Evolutionary conservation across 2,888 invertebrate genomes (phyloP).

Genomic region (Watsonalla binaria): DNA sequence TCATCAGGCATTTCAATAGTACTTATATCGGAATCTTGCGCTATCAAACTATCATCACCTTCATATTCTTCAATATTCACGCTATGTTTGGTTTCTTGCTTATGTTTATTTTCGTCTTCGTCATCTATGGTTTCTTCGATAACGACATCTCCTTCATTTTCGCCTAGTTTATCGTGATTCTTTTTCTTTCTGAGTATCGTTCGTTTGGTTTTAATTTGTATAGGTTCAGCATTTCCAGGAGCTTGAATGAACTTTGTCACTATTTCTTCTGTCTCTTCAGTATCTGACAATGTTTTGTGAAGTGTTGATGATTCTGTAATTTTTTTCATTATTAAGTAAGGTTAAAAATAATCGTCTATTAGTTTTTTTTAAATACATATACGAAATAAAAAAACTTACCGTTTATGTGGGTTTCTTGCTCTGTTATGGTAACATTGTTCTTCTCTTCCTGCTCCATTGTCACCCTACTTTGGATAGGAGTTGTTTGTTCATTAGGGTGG

Average conservation of each 20-base stretch:
- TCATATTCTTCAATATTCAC: slow-evolving; percentile 65
- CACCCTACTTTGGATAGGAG: slow-evolving; percentile 40
- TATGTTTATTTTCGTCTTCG: slow-evolving; percentile 31
- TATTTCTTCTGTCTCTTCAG: slow-evolving; percentile 80
- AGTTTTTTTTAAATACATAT: neutral
- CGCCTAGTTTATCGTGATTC: slow-evolving; percentile 21
- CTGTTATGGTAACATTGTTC: slow-evolving; percentile 43
- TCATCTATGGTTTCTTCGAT: slow-evolving; percentile 74
- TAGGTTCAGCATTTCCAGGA: slow-evolving; percentile 72
- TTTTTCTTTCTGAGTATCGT: slow-evolving; percentile 74
- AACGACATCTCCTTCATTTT: slow-evolving; percentile 63
- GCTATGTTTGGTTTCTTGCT: slow-evolving; percentile 28
- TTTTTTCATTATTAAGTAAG: too few relatives aligned
- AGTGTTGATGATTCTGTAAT: slow-evolving; percentile 47
- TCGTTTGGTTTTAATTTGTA: slow-evolving; percentile 77
- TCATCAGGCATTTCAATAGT: slow-evolving; percentile 60
- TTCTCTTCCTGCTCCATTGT: slow-evolving; percentile 30
- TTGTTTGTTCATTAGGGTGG: slow-evolving; percentile 30
- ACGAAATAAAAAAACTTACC: slow-evolving; percentile 41
- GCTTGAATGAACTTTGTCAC: slow-evolving; percentile 77
- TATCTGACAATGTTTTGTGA: slow-evolving; percentile 45
- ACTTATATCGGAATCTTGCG: slow-evolving; percentile 42
- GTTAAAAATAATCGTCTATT: too few relatives aligned
- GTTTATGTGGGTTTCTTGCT: slow-evolving; percentile 45
- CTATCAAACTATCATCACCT: slow-evolving; percentile 35